These are phyloP conservation scores for Mycalesis mineus DNA, from an alignment of 2,888 invertebrate genomes.

Conservation along the genomic window DNA sequence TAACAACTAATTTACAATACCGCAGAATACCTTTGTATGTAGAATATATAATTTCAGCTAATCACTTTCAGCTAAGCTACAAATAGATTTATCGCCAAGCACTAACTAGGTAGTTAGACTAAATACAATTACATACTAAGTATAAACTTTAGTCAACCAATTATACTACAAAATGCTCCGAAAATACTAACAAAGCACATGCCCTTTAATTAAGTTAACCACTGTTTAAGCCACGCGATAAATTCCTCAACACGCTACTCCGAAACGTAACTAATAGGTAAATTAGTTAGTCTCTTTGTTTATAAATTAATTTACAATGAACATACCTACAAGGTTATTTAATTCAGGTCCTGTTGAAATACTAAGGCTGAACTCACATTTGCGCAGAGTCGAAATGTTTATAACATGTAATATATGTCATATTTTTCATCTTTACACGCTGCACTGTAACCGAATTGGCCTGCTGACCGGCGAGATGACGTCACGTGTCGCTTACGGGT, in stretches of 20 bases:
- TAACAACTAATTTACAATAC: too few relatives aligned
- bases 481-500: too few relatives aligned
- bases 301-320: neutral
- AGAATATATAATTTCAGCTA: too few relatives aligned
- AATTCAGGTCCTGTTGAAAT: neutral
- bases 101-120: neutral
- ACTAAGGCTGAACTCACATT: too few relatives aligned
- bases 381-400: too few relatives aligned
- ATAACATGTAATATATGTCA: too few relatives aligned
- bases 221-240: constrained; percentile 1
- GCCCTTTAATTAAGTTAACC: constrained; percentile 5
- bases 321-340: neutral
- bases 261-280: constrained; percentile 1
- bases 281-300: neutral
- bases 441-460: too few relatives aligned
- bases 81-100: too few relatives aligned
- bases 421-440: too few relatives aligned
- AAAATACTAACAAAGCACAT: constrained; percentile 6
- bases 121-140: neutral
- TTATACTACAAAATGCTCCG: neutral
- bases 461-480: too few relatives aligned
- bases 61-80: too few relatives aligned
- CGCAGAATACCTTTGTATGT: too few relatives aligned
- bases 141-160: neutral
- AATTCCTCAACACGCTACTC: constrained; percentile 1